Percentiles rank a stretch among this genome's conserved stretches.
These are phyloP conservation scores for Clarias laeviceps DNA, from an alignment of 2,797 vertebrate species.

Conservation along the genomic window DNA sequence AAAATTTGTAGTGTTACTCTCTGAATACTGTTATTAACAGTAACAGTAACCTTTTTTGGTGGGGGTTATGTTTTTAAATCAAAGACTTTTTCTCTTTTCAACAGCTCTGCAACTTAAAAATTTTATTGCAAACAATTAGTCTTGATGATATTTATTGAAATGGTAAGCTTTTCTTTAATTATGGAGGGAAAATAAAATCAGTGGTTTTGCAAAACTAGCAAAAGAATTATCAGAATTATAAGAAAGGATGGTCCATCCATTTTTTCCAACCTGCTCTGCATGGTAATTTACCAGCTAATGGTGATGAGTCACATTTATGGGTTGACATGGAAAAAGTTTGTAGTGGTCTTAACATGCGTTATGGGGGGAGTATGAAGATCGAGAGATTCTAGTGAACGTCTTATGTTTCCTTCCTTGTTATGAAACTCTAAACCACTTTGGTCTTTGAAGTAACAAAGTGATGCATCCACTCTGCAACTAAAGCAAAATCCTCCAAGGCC, in stretches of 20 bases:
- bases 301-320: not conserved
- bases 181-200: not conserved
- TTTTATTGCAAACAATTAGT: not conserved
- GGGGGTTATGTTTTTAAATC: too few relatives aligned
- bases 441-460: constrained; percentile 18
- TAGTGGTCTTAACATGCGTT: constrained; percentile 3
- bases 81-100: not conserved
- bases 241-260: not conserved
- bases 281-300: not conserved
- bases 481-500: not conserved
- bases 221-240: not conserved
- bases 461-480: constrained; percentile 15
- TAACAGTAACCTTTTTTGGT: too few relatives aligned
- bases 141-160: not conserved
- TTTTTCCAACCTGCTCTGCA: constrained; percentile 8
- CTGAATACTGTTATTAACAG: too few relatives aligned
- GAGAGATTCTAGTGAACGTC: not conserved
- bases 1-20: too few relatives aligned
- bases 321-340: constrained; percentile 26
- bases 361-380: constrained; percentile 3
- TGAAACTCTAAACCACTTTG: constrained; percentile 13
- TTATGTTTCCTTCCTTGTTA: constrained; percentile 24
- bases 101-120: not conserved
- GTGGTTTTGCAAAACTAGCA: not conserved
- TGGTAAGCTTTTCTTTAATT: not conserved